Base-by-base conservation (phyloP, 2,888 invertebrate genomes). In the Nymphalis c-album region DNA sequence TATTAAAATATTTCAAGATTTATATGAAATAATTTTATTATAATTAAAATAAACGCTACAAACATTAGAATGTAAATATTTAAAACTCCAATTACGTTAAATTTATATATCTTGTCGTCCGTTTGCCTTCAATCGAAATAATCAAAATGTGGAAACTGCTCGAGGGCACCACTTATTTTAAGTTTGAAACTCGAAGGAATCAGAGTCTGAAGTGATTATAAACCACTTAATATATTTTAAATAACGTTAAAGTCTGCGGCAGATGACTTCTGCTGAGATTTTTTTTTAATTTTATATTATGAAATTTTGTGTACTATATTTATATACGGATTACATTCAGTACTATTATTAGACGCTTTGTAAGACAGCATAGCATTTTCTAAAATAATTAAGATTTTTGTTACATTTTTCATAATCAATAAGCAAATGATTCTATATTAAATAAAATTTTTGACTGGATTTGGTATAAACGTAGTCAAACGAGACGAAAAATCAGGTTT, bases 81-180 rank as follows among this genome's bases (percentile, higher is more conserved):
- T 18, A 45, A 17, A 47, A 45, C 31, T 47, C 35, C 10, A 60
- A 18, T 16, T 18, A 8, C 16, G 13, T 22, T n/a, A 55, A 65
- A 46, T 65, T 66, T 66, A 13, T 55, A 53, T 60, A 63, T 60
- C 6, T 60, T 45, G 53, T 46, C n/a, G 26, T 20, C 35, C 40
- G 59, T 60, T 66, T 63, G 17, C 17, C 46, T 46, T 62, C 50
- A 48, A 62, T 65, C 40, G 66, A 55, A 65, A 69, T 53, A 46
- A 62, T 18, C 62, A 57, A 68, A 68, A 68, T 58, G 48, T 53
- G 46, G 47, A 63, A 31, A 68, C 46, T 51, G 65, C 64, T 53
- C 45, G 53, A 60, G 68, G 68, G 46, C 31, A 46, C 16, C 45
- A 10, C 26, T 17, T 45, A 40, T 26, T 59, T 48, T 20, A 64